Percentiles rank a stretch among this genome's conserved stretches.
These are phyloP conservation scores for Lumbricus terrestris DNA, from an alignment of 2,888 invertebrate species.

Conservation along the genomic window DNA sequence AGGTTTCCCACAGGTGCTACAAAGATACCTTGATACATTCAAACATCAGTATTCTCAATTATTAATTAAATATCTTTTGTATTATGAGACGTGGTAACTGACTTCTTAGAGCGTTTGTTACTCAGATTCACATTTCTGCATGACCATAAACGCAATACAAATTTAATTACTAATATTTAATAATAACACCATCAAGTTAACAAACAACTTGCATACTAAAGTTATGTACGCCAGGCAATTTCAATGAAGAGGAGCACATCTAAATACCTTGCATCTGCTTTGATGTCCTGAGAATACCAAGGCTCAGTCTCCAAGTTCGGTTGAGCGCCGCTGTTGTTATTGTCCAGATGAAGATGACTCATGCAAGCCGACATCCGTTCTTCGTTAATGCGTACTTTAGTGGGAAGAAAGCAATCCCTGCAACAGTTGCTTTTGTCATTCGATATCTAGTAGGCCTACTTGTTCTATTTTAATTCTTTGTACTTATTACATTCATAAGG, in stretches of 20 bases:
- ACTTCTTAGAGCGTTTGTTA: too few relatives aligned
- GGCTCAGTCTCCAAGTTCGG: constrained; percentile 34
- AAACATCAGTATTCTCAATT: neutral
- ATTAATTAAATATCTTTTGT: too few relatives aligned
- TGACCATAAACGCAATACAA: too few relatives aligned
- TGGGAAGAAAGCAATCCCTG: constrained; percentile 15
- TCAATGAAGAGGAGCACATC: neutral
- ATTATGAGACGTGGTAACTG: too few relatives aligned
- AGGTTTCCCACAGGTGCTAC: neutral
- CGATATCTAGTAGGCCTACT: too few relatives aligned
- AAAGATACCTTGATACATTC: neutral
- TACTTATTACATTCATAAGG: neutral
- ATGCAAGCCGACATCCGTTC: constrained; percentile 37
- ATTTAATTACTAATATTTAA: too few relatives aligned
- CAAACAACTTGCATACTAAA: too few relatives aligned
- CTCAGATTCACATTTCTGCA: too few relatives aligned
- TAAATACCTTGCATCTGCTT: neutral
- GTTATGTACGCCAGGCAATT: neutral
- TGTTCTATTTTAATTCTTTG: neutral
- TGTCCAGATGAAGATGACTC: constrained; percentile 36
- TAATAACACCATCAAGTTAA: too few relatives aligned
- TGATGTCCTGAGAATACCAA: constrained; percentile 17
- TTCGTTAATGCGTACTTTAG: constrained; percentile 36
- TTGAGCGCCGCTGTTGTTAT: constrained; percentile 38
- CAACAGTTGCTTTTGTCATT: too few relatives aligned